A percentile compares a stretch with the other conserved stretches of the same genome.
Evolutionary conservation across 2,113 vertebrate species (phyloP).

Genomic region (Anoplopoma fimbria): DNA sequence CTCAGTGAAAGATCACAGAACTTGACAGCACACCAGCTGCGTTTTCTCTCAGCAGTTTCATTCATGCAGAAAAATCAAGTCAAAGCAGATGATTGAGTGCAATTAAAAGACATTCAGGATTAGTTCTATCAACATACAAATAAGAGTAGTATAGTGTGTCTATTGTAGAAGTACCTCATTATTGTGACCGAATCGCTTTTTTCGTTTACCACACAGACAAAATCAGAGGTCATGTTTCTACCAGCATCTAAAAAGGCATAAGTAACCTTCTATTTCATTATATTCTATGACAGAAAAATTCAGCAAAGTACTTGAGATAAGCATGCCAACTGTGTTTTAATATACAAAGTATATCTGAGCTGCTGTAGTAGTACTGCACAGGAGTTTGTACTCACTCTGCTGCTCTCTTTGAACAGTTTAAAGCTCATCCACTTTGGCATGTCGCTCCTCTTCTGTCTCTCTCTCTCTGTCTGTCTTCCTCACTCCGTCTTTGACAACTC

Average conservation of each 20-base stretch:
- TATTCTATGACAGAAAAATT: background rate
- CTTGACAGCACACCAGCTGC: background rate
- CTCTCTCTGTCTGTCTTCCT: conserved; percentile 26
- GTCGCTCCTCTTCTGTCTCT: conserved; percentile 50
- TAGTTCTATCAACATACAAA: background rate
- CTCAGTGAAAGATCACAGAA: background rate
- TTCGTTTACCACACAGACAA: background rate
- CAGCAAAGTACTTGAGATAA: no score
- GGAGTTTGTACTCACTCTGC: conserved; percentile 77
- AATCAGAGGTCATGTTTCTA: no score
- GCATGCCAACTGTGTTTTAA: no score
- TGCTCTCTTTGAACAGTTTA: conserved; percentile 85
- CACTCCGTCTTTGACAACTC: conserved; percentile 64
- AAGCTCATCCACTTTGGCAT: conserved; percentile 88
- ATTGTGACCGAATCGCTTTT: no score
- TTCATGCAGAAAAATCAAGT: background rate
- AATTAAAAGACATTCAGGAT: no score
- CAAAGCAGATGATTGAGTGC: no score
- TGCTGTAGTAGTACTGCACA: background rate
- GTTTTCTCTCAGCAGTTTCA: background rate
- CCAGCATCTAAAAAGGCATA: no score
- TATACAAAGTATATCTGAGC: no score
- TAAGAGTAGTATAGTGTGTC: no score
- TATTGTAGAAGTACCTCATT: background rate
- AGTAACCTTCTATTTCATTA: background rate